Base-by-base conservation (phyloP, 2,888 invertebrate genomes). In the Zhuqinia jingwanae region DNA sequence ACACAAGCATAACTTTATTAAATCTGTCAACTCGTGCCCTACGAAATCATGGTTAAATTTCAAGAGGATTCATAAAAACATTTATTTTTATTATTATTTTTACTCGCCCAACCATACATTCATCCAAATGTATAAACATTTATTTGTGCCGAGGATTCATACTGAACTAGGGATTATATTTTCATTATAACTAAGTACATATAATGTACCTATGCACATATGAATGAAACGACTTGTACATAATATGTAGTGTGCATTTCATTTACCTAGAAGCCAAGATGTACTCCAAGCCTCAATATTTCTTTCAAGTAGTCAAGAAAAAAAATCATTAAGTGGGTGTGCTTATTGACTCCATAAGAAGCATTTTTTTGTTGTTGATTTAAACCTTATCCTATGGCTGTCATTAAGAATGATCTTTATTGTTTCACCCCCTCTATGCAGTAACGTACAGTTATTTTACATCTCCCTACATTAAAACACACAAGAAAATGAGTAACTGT, bases 301-400 rank as follows among this genome's bases (percentile, higher is more conserved):
- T 81, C 81, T 81, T 81, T 81, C 60, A 81, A 70, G 53, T 56
- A 36, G 30, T 47, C 25, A 22, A 70, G 47, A 80, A 81, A 73
- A 81, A 70, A 73, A 81, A 70, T 42, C 81, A 81, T 81, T 81
- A 81, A 81, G 81, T 81, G 81, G 81, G 81, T 81, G 81, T 81
- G 60, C 58, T 60, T 70, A 81, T 80, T 58, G 73, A 60, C 30
- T 47, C 25, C 56, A n/a, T 58, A 70, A 73, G 58, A 58, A 56
- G 58, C 73, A 11, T 70, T 73, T 73, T 81, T 45, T n/a, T n/a
- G n/a, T n/a, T 73, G 81, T 58, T 73, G 81, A 60, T 60, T 81
- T 70, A 58, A 45, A 22, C 56, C 58, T 17, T 56, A 30, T 53
- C 42, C 42, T 65, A 42, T 65, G 65, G 65, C 68, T 68, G 47